Evolutionary conservation across 2,797 vertebrate genomes (phyloP).

Genomic region (Amazona finschi): DNA sequence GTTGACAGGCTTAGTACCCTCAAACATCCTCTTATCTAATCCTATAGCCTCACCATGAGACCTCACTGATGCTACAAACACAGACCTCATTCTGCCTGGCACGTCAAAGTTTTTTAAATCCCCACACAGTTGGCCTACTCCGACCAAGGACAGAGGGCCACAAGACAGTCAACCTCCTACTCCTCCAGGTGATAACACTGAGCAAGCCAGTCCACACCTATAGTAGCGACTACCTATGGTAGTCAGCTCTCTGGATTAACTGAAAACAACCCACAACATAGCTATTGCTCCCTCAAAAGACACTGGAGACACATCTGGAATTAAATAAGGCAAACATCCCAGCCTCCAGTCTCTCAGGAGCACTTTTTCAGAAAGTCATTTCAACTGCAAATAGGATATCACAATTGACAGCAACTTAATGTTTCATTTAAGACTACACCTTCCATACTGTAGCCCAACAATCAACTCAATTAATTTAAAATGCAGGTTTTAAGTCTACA

Average conservation of each 20-base stretch:
- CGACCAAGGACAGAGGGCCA: background rate
- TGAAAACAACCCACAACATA: background rate
- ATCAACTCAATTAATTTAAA: background rate
- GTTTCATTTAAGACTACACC: background rate
- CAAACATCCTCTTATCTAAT: background rate
- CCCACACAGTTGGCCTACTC: background rate
- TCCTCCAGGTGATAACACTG: background rate
- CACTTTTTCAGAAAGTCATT: background rate
- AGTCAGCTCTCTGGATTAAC: background rate
- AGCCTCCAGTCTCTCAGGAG: background rate
- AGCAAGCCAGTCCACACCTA: background rate
- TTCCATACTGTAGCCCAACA: background rate
- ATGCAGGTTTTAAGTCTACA: background rate
- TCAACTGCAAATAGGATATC: background rate
- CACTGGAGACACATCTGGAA: background rate
- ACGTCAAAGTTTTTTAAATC: background rate
- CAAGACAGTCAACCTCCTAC: rapidly evolving
- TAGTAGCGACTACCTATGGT: background rate
- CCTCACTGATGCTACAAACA: background rate
- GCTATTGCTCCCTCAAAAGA: background rate
- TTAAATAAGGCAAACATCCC: background rate
- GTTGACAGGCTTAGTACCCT: background rate
- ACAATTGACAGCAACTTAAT: background rate
- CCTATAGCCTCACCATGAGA: background rate
- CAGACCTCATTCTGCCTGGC: background rate